These are phyloP conservation scores for Philotrypesis tridentata DNA, from an alignment of 1,140 invertebrate species.

Conservation along the genomic window DNA sequence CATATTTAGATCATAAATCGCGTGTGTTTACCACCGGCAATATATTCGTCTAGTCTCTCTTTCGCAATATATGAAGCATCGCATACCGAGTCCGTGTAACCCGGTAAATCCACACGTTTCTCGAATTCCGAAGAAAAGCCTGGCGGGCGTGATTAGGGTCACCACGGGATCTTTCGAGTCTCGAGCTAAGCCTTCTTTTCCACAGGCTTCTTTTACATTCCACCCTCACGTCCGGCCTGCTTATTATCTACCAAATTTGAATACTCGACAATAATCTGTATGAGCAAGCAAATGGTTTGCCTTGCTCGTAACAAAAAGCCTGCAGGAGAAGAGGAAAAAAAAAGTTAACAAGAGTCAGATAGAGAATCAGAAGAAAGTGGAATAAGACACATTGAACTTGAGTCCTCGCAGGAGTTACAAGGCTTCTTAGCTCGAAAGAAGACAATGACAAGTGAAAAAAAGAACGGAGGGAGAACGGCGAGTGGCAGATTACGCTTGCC, in stretches of 20 bases:
- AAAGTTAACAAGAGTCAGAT: constrained; percentile 56
- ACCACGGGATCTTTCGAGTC: background rate
- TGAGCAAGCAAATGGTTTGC: background rate
- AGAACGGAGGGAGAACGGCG: constrained; percentile 60
- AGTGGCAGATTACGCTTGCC: constrained; percentile 67
- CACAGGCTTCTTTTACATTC: constrained; percentile 10
- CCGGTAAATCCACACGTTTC: background rate
- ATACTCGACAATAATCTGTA: background rate
- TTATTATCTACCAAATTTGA: background rate
- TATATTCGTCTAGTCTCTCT: no score
- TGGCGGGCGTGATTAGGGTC: constrained; percentile 16
- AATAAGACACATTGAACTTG: constrained; percentile 39
- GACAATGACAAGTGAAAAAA: constrained; percentile 51
- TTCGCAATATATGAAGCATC: background rate
- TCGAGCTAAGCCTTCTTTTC: background rate
- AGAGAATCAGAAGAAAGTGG: constrained; percentile 49
- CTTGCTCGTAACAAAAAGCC: constrained; percentile 10
- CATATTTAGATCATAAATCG: background rate
- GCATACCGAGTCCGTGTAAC: background rate
- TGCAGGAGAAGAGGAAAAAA: constrained; percentile 23
- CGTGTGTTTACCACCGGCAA: background rate
- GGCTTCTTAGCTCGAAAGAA: constrained; percentile 49
- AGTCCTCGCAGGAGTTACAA: constrained; percentile 22
- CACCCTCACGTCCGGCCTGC: background rate
- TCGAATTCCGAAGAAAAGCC: constrained; percentile 1